A percentile compares a stretch with the other conserved stretches of the same genome.
Conservation (phyloP, 64 coral and sea anemone genomes). For the Platygyra sinensis region DNA sequence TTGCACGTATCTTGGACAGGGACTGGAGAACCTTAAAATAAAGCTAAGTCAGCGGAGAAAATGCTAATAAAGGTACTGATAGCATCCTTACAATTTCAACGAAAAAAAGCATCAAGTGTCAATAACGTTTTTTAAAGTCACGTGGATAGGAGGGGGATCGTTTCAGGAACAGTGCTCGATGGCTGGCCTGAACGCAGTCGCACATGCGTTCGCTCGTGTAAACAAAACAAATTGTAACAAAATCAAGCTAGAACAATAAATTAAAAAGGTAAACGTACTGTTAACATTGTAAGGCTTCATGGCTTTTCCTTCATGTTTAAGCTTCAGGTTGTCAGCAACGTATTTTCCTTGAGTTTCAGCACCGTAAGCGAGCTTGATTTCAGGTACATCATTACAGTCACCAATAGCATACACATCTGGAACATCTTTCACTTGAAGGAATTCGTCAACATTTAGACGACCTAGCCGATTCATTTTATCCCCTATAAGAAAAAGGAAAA, state of each 20-base stretch:
- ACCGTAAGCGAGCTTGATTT: constrained; percentile 82
- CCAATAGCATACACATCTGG: constrained; percentile 92
- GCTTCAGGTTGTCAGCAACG: constrained; percentile 69
- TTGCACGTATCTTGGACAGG: no score
- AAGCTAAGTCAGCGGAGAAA: no score
- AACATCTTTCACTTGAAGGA: constrained; percentile 71
- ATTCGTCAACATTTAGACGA: constrained; percentile 80
- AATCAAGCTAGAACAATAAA: no score
- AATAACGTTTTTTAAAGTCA: no score
- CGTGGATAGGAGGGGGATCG: no score
- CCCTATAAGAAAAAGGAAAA: constrained; percentile 28
- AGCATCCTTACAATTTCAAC: no score
- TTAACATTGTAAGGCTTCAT: constrained; percentile 68
- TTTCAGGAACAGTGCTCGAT: no score
- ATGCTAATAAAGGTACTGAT: no score
- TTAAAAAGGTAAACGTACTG: constrained; percentile 16
- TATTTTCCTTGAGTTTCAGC: constrained; percentile 73
- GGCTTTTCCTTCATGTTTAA: constrained; percentile 79
- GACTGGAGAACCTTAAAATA: no score
- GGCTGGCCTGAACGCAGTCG: no score
- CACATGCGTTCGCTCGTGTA: no score
- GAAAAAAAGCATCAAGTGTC: no score
- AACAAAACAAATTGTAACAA: neutral
- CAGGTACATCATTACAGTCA: constrained; percentile 78
- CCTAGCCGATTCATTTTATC: constrained; percentile 78